Evolutionary conservation across 2,888 invertebrate species (phyloP).

Genomic region (Sphinx pinastri): DNA sequence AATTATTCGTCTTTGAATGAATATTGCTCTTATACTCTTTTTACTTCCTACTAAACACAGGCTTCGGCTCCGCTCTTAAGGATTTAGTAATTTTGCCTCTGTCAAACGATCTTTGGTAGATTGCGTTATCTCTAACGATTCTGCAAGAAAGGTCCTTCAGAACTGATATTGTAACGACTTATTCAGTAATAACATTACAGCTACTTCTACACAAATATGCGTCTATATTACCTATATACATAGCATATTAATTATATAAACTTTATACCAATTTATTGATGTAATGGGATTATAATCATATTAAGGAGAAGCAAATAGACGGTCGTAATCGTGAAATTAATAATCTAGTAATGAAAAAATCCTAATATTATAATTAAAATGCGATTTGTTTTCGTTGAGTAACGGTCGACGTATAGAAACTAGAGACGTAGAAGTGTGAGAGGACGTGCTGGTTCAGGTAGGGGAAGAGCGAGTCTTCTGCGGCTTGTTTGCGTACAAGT

Average conservation of each 20-base stretch:
- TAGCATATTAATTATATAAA: no score
- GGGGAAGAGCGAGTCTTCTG: slow-evolving; percentile 60
- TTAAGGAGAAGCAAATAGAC: not conserved
- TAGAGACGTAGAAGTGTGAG: not conserved
- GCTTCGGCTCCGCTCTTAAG: not conserved
- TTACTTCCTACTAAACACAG: not conserved
- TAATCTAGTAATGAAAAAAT: not conserved
- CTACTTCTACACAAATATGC: not conserved
- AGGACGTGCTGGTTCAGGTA: slow-evolving; percentile 45
- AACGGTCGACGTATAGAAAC: not conserved
- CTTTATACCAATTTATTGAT: no score
- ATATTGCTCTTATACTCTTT: not conserved
- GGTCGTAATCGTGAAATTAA: not conserved
- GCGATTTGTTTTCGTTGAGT: slow-evolving; percentile 1
- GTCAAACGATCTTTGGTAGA: slow-evolving; percentile 20
- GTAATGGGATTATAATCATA: not conserved
- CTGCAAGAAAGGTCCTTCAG: slow-evolving; percentile 1
- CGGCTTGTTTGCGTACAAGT: slow-evolving; percentile 82
- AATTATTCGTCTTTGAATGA: not conserved
- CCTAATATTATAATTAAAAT: not conserved
- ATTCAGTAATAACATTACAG: slow-evolving; percentile 17
- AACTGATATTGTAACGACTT: slow-evolving; percentile 20
- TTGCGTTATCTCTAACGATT: slow-evolving; percentile 21
- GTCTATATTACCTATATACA: no score
- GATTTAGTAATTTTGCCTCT: slow-evolving; percentile 22